A percentile compares a stretch with the other conserved stretches of the same genome.
Evolutionary conservation across 2,797 vertebrate species (phyloP).

Genomic region (Ceryle rudis): DNA sequence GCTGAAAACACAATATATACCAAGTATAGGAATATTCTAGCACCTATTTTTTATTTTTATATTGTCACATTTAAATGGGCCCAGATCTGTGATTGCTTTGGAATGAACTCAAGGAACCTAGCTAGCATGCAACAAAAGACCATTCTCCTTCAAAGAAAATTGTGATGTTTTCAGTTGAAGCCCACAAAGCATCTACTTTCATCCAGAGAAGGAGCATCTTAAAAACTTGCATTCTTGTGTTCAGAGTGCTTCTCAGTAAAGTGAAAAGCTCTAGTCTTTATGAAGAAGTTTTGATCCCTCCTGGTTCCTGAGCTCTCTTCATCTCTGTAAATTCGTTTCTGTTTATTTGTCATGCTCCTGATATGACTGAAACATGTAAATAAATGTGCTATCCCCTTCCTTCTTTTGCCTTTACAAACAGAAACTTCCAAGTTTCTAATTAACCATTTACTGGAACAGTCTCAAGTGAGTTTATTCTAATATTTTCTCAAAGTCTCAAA

Average conservation of each 20-base stretch:
- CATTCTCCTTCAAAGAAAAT: not conserved
- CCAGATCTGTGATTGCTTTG: not conserved
- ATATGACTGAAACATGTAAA: constrained; percentile 37
- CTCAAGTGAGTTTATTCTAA: not conserved
- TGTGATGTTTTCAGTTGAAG: not conserved
- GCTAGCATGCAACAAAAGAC: not conserved
- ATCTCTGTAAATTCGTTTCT: constrained; percentile 47
- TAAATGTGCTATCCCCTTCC: not conserved
- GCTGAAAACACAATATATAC: not conserved
- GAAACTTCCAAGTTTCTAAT: not conserved
- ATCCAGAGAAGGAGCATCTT: not conserved
- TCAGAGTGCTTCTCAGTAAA: constrained; percentile 40
- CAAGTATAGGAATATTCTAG: not conserved
- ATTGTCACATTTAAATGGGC: not conserved
- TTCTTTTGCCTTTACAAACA: constrained; percentile 30
- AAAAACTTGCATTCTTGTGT: constrained; percentile 28
- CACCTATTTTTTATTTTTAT: not conserved
- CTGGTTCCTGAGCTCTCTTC: constrained; percentile 41
- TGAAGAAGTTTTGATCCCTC: constrained; percentile 34
- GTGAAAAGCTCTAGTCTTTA: constrained; percentile 14
- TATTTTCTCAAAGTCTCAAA: not conserved
- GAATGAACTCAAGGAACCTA: not conserved
- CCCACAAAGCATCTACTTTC: constrained; percentile 1
- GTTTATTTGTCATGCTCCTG: constrained; percentile 8
- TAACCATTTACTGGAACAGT: not conserved